Base-by-base conservation (phyloP, 2,113 vertebrate species). In the Phalacrocorax brasilianus region DNA sequence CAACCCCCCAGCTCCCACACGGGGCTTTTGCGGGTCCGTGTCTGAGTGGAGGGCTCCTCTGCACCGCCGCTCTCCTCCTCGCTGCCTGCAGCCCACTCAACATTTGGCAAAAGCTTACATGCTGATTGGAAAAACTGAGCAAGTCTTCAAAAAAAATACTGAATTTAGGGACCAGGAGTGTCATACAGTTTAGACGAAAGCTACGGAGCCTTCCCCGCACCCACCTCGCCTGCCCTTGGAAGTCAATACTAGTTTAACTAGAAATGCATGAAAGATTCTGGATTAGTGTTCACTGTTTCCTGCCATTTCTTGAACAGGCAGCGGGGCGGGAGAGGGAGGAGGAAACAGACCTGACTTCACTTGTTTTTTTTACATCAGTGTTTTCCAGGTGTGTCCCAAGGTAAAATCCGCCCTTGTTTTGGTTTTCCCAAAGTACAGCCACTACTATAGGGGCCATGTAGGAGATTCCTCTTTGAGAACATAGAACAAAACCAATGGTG, bases 31-130 rank as follows among this genome's bases (percentile, higher is more conserved):
- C 44, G 19, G 72, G 40, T n/a, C 23, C 11, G 2, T 18, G 19
- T 11, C 0, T 0, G 5, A 30, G 72, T 33, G 1, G 53, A 30
- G 32, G 68, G 24, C 21, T 61, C 61, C 68, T 78, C 66, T 4
- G 33, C 59, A 17, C 33, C 1, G 6, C 80, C 1, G 22, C 47
- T 73, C 78, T 62, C 72, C 85, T 47, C 65, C 68, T 32, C 32
- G 8, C 66, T 30, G 80, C 63, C 63, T 42, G 52, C 93, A 55
- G 88, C 88, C 92, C 33, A 3, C 81, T 47, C 18, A 30, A 45
- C 94, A 82, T 97, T 98, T 97, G 97, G 97, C 97, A 97, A 97
- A 97, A 97, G 97, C 94, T 97, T 91, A 65, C 66, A 56, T 9
- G 21, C 14, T 49, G 63, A 93, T 52, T 6, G 75, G 91, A 27